Percentiles rank a stretch among this genome's conserved stretches.
Conservation (phyloP, 2,888 invertebrate genomes). For the Stenotaenia linearis region DNA sequence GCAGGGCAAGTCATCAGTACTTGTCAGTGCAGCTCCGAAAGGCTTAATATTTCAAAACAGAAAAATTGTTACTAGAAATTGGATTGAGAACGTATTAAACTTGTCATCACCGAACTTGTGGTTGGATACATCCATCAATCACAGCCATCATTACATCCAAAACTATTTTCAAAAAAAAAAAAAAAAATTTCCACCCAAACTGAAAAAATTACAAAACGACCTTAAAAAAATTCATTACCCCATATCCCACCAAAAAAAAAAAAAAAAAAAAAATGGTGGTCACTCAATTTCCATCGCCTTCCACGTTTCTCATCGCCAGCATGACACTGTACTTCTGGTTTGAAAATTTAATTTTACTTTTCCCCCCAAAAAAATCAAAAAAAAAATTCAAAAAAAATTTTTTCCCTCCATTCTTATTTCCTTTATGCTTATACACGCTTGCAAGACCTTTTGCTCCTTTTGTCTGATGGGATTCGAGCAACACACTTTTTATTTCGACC, state of each 20-base stretch:
- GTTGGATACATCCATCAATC: constrained; percentile 29
- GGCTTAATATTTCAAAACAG: constrained; percentile 34
- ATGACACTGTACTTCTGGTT: constrained; percentile 2
- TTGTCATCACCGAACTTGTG: constrained; percentile 31
- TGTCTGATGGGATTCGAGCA: constrained; percentile 21
- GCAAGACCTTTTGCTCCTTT: constrained; percentile 10
- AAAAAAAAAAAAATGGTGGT: not conserved
- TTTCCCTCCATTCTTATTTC: not conserved
- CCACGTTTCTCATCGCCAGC: not conserved
- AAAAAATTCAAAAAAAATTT: no score
- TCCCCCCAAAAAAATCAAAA: not conserved
- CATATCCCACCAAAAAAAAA: not conserved
- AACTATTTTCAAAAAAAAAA: not conserved
- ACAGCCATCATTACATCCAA: not conserved
- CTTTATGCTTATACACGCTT: not conserved
- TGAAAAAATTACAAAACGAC: not conserved
- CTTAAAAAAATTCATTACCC: not conserved
- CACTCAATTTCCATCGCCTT: not conserved
- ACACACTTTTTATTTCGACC: constrained; percentile 17
- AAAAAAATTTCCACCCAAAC: not conserved
- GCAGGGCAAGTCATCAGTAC: constrained; percentile 28
- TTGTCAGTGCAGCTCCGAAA: constrained; percentile 33
- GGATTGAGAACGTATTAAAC: constrained; percentile 34
- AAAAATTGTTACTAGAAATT: constrained; percentile 33
- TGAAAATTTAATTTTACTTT: constrained; percentile 7